These are phyloP conservation scores for Hemaris fuciformis DNA, from an alignment of 2,888 invertebrate genomes.

Conservation along the genomic window DNA sequence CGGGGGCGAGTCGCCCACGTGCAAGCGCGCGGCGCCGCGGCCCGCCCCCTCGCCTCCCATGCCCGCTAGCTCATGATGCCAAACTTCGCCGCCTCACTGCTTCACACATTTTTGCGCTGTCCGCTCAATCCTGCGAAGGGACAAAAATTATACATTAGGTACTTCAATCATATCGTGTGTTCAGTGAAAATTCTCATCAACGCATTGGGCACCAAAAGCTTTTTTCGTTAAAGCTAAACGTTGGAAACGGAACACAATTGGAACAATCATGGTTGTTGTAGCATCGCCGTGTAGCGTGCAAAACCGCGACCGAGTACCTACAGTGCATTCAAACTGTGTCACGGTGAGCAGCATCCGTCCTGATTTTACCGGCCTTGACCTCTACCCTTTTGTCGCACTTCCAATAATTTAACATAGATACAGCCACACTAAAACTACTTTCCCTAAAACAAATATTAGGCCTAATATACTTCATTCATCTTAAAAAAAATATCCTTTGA, in stretches of 20 bases:
- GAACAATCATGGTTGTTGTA: background rate
- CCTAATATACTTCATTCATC: no score
- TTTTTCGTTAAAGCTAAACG: background rate
- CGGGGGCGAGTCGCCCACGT: slow-evolving; percentile 83
- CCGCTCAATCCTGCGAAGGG: background rate
- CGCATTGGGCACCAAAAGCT: background rate
- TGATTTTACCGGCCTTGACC: slow-evolving; percentile 15
- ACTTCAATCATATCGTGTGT: background rate
- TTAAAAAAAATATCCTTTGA: no score
- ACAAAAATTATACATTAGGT: background rate
- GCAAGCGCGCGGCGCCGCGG: slow-evolving; percentile 83
- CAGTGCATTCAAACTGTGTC: slow-evolving; percentile 16
- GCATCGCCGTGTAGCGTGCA: background rate
- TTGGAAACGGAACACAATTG: background rate
- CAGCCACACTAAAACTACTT: no score
- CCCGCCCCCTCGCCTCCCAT: slow-evolving; percentile 84
- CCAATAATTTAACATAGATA: background rate
- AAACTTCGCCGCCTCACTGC: slow-evolving; percentile 60
- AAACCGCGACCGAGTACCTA: slow-evolving; percentile 1
- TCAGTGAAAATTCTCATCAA: no score
- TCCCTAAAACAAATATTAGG: no score
- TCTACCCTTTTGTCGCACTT: slow-evolving; percentile 6
- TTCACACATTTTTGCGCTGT: slow-evolving; percentile 23
- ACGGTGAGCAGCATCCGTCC: slow-evolving; percentile 18
- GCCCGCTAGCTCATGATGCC: slow-evolving; percentile 77